Base-by-base conservation (phyloP, 2,113 vertebrate species). In the Cettia cetti region DNA sequence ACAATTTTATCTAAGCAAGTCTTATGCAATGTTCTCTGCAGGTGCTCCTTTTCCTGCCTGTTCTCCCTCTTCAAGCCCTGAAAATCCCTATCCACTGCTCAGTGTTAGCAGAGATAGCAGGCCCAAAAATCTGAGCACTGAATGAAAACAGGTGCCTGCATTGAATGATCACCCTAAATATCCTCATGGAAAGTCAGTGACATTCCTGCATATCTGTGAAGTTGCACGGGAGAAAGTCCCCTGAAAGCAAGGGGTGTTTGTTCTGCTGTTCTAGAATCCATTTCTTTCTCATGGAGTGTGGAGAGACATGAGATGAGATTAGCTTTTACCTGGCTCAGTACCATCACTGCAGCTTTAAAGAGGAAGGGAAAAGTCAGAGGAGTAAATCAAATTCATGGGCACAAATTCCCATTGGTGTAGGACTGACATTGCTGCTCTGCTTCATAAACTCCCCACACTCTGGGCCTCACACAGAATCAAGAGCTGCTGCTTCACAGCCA, bases 41-140 rank as follows among this genome's bases (percentile, higher is more conserved):
- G 31, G 22, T 54, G 10, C 8, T 31, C 1, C 1, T 82, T 66
- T 63, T 68, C 57, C 64, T 64, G 30, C 19, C 68, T 26, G 33
- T 42, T 15, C 23, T 60, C 24, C 24, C 31, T 45, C n/a, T 13
- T 22, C 21, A 50, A 54, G 22, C 33, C 30, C 70, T 33, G 35
- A 20, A 2, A 10, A 7, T n/a, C 44, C 47, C 14, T 24, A 12
- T 22, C 19, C 31, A 9, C 31, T 27, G 63, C 23, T 60, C 44
- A 39, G 30, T 3, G 40, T 37, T 8, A 44, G 16, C 2, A 6
- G 72, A 74, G 54, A 61, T 16, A 49, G 13, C 0, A 6, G 31
- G 6, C 30, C 21, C 49, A 39, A 72, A 82, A 60, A 4, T 47
- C 31, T 0, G 0, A 54, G 20, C 23, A 52, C 14, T 2, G 0